Evolutionary conservation across 2,113 vertebrate species (phyloP).

Genomic region (Phaethornis superciliosus): DNA sequence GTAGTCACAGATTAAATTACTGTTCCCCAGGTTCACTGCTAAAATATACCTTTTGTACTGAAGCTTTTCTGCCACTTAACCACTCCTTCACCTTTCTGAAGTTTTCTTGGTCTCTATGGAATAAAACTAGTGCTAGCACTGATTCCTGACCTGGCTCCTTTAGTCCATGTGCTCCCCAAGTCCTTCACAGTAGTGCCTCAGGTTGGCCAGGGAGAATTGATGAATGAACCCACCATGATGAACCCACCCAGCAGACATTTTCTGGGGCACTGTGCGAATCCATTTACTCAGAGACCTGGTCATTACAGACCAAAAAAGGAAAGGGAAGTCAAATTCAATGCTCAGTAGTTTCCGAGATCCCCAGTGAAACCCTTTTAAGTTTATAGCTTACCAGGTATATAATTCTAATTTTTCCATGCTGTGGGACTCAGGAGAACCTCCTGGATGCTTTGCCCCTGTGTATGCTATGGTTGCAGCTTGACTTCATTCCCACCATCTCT

Average conservation of each 20-base stretch:
- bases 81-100: not conserved
- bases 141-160: not conserved
- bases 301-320: not conserved
- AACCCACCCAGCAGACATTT: not conserved
- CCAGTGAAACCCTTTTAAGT: not conserved
- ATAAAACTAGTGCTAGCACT: not conserved
- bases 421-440: not conserved
- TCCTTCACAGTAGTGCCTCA: not conserved
- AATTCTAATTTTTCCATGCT: not conserved
- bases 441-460: not conserved
- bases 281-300: not conserved
- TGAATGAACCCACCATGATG: too few relatives aligned
- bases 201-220: not conserved
- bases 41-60: not conserved
- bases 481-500: not conserved
- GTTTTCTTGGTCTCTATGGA: not conserved
- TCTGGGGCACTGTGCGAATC: not conserved
- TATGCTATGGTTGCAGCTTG: fast-evolving
- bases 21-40: not conserved
- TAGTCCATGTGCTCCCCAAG: not conserved
- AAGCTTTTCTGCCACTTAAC: not conserved
- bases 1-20: not conserved
- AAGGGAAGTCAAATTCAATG: not conserved
- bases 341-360: not conserved
- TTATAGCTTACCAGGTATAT: not conserved